Percentiles rank a stretch among this genome's conserved stretches.
Conservation (phyloP, 2,113 vertebrate species). For the Tachysurus fulvidraco region DNA sequence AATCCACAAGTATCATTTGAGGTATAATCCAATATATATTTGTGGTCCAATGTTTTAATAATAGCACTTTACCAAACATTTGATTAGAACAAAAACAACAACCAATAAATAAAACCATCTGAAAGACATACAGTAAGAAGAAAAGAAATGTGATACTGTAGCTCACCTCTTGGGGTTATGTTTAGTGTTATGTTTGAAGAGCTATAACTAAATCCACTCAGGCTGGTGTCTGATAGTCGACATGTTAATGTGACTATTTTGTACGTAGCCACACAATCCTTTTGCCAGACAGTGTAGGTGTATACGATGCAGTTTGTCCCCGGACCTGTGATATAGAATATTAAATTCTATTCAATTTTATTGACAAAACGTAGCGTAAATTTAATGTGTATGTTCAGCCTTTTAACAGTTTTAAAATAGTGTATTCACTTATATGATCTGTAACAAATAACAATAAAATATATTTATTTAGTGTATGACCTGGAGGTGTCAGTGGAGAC, state of each 20-base stretch:
- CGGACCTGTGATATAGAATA: not conserved
- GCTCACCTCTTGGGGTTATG: slow-evolving; percentile 6
- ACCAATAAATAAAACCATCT: not conserved
- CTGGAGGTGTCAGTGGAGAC: not conserved
- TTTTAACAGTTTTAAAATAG: not conserved
- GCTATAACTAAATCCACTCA: not conserved
- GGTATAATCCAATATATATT: not conserved
- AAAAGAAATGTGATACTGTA: not conserved
- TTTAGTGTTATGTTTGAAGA: not conserved
- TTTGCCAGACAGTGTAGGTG: not conserved
- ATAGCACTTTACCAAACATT: not conserved
- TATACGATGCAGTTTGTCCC: slow-evolving; percentile 23
- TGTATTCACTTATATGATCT: not conserved
- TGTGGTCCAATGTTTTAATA: not conserved
- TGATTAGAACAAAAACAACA: not conserved
- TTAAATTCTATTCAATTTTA: not conserved
- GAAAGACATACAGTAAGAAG: too few species aligned
- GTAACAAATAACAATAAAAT: too few species aligned
- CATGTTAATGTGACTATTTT: slow-evolving; percentile 25
- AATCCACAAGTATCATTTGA: too few species aligned
- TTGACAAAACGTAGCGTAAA: not conserved
- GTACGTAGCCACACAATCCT: slow-evolving; percentile 1
- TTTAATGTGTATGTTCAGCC: not conserved
- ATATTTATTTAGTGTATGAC: not conserved
- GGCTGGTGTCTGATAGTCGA: slow-evolving; percentile 15